Evolutionary conservation across 2,888 invertebrate species (phyloP), one percentile per base, ranked within the genome.

Genomic region (Plebejus argus): DNA sequence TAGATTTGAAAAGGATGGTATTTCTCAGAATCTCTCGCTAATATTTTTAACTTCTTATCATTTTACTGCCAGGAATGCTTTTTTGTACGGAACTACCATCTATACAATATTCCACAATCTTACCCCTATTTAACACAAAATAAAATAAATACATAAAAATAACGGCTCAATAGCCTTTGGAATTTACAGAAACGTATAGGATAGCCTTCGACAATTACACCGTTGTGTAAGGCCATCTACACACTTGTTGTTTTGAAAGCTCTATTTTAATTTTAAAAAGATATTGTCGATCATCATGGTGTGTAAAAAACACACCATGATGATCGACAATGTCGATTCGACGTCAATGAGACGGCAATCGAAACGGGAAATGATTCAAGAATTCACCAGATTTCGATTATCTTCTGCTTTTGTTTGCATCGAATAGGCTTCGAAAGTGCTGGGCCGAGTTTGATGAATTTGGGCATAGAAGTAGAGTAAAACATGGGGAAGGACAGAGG

Each of bases 151-250:
- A 18, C 15, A 18, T 5, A 0, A 18, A 15, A 53, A 45, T 45
- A 45, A 53, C 49, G 49, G 15, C 18, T 49, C 49, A 4, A 49
- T 56, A 76, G 53, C 53, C 33, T 33, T 33, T 76, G 70, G 33
- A 53, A 28, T 12, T 49, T 35, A 76, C 53, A 70, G 70, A 70
- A 70, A 76, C 28, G 70, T 33, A 70, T 28, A 70, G 53, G 49
- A 10, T 49, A 74, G 53, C 76, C 76, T 76, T 76, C 70, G 53
- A 70, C n/a, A 53, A 76, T 28, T 28, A 28, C 71, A 53, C 70
- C 76, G 70, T 70, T 70, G 53, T 18, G 15, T 76, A 76, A 76
- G 76, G 76, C 35, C 70, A 8, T 15, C 28, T 7, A n/a, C 70
- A 70, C 35, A 70, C 70, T 33, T 70, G 28, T 10, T 33, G 53